Evolutionary conservation across 2,797 vertebrate species (phyloP).

Genomic region (Ctenosaura bakeri): DNA sequence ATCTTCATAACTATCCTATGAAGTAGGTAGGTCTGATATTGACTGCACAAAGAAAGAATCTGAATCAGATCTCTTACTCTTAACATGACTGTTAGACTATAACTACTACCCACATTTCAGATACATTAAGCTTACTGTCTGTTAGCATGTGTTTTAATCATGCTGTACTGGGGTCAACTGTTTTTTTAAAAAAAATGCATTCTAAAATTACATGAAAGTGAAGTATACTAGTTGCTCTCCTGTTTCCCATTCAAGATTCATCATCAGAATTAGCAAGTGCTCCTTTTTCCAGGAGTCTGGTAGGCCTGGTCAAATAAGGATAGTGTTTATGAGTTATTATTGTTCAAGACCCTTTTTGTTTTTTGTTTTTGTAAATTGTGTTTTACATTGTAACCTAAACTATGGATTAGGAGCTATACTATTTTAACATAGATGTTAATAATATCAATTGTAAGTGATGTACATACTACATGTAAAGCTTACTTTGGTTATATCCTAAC

Average conservation of each 20-base stretch:
- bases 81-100: neutral
- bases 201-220: neutral
- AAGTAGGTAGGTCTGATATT: neutral
- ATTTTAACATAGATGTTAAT: neutral
- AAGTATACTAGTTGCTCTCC: neutral
- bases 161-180: neutral
- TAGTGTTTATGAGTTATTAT: too few relatives aligned
- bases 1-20: neutral
- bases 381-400: neutral
- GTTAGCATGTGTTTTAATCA: accelerated
- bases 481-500: neutral
- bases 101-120: neutral
- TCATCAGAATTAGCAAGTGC: neutral
- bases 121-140: neutral
- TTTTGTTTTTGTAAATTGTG: neutral
- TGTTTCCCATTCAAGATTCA: neutral
- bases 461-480: too few relatives aligned
- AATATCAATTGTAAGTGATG: neutral
- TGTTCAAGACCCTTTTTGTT: neutral
- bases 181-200: neutral
- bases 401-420: neutral
- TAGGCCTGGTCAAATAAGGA: neutral
- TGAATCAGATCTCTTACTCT: neutral
- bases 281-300: neutral
- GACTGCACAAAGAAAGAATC: neutral